Evolutionary conservation across 1,140 invertebrate species (phyloP).

Genomic region (Diuraphis noxia): DNA sequence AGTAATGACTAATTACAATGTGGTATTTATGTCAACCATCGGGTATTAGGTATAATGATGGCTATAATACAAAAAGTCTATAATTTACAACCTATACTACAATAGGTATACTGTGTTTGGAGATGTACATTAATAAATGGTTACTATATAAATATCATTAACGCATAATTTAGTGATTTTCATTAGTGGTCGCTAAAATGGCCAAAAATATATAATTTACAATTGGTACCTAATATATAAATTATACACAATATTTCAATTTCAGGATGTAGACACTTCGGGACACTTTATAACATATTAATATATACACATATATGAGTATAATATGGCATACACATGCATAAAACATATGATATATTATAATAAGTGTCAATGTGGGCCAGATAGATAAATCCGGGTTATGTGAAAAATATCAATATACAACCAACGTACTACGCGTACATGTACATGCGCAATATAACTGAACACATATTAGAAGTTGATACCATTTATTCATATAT

Average conservation of each 20-base stretch:
- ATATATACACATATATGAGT: too few species aligned
- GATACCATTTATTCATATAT: neutral
- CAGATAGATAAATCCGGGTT: neutral
- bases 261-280: too few species aligned
- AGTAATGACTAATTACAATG: neutral
- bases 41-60: neutral
- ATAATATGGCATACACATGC: too few species aligned
- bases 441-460: neutral
- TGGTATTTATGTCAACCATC: neutral
- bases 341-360: too few species aligned
- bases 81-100: neutral
- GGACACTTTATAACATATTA: too few species aligned
- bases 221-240: neutral
- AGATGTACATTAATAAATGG: neutral
- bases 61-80: neutral
- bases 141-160: neutral
- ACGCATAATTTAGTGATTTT: neutral
- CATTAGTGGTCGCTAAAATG: neutral
- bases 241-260: neutral
- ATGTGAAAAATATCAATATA: neutral
- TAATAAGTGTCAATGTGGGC: neutral
- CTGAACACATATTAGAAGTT: neutral
- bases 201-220: neutral
- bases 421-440: too few species aligned
- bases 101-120: neutral